phyloP scores from a whole-genome alignment of 53 echinoderm and acorn worm genomes.

The Actinopyga echinites region DNA sequence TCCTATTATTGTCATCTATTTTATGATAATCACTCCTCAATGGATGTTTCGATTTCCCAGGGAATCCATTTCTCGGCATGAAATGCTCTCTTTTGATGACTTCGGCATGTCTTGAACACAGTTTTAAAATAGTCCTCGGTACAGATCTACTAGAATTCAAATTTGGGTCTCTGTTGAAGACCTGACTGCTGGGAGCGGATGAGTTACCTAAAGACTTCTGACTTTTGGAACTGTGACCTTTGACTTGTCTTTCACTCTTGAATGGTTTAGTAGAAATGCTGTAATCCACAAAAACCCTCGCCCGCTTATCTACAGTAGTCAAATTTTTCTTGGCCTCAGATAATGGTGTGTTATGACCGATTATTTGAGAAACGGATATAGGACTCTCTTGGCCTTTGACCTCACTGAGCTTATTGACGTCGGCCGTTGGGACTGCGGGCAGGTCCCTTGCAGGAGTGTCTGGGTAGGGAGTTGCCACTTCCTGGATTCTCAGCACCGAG shows the following conservation, averaged over 20 bases:
- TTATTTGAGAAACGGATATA: constrained; percentile 1
- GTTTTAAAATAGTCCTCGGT: not conserved
- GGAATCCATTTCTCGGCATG: not conserved
- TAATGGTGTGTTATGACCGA: not conserved
- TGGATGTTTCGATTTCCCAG: not conserved
- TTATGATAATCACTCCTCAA: no score
- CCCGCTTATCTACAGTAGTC: not conserved
- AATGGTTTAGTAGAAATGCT: no score
- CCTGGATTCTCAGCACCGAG: not conserved
- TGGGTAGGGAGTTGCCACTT: no score
- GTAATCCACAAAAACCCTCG: not conserved
- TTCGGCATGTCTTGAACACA: constrained; percentile 4
- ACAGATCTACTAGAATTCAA: not conserved
- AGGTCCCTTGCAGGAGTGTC: not conserved
- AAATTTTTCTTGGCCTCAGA: not conserved
- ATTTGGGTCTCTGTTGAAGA: not conserved
- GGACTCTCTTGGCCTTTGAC: not conserved
- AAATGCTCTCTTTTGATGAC: not conserved
- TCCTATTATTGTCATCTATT: no score
- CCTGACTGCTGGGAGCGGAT: not conserved
- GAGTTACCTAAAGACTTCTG: not conserved
- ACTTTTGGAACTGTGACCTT: not conserved
- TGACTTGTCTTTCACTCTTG: not conserved
- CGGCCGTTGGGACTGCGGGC: no score
- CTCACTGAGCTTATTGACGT: not conserved